A percentile compares a stretch with the other conserved stretches of the same genome.
phyloP scores from a whole-genome alignment of 2,797 vertebrate genomes.

The Hypotaenidia philippensis region DNA sequence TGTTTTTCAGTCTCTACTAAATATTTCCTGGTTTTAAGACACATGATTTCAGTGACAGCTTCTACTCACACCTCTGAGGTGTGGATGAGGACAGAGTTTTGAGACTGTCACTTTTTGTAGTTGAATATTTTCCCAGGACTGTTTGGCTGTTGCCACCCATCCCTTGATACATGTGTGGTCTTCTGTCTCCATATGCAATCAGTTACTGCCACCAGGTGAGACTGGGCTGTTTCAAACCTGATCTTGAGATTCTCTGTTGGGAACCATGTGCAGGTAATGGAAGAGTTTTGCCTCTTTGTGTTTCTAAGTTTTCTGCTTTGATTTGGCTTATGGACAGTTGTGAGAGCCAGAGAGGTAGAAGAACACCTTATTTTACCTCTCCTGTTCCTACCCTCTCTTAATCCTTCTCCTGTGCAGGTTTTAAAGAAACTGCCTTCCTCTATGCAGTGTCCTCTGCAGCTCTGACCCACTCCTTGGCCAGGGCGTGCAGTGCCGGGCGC shows the following conservation, averaged over 20 bases:
- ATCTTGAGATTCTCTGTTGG: neutral
- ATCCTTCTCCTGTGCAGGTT: slow-evolving; percentile 80
- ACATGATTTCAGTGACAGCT: fast-evolving
- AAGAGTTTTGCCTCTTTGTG: neutral
- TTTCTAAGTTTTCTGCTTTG: neutral
- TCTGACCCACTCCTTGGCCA: slow-evolving; percentile 92
- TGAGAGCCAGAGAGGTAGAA: neutral
- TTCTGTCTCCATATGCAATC: neutral
- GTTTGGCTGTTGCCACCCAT: neutral
- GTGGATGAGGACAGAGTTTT: neutral
- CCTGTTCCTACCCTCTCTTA: neutral
- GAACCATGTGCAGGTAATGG: fast-evolving
- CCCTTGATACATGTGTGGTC: neutral
- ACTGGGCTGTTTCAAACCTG: neutral
- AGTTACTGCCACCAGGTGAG: neutral
- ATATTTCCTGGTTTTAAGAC: neutral
- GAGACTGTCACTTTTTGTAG: neutral
- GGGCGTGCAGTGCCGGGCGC: slow-evolving; percentile 95
- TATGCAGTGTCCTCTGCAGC: slow-evolving; percentile 93
- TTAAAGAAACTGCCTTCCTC: slow-evolving; percentile 97
- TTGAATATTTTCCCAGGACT: neutral
- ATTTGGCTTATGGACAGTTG: neutral
- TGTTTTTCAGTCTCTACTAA: neutral
- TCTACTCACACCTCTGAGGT: neutral
- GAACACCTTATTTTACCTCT: neutral